Evolutionary conservation across 2,797 vertebrate genomes (phyloP), one percentile per base, ranked within the genome.

Genomic region (Fundulus diaphanus): DNA sequence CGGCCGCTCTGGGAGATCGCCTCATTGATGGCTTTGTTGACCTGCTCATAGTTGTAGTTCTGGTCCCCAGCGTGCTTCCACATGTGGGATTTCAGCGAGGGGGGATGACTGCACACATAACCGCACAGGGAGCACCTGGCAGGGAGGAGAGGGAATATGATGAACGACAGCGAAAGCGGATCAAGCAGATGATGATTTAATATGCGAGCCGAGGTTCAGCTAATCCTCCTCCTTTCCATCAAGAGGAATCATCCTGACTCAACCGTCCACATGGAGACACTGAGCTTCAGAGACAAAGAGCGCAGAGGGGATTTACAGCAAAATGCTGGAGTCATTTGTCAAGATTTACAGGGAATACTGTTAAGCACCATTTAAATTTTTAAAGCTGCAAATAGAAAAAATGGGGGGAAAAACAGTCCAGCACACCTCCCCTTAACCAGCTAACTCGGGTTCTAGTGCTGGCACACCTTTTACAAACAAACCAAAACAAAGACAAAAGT

Each of bases 21-120:
- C 84, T 99, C 97, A 1, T 99, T 99, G 83, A 99, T 99, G 77
- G 98, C 98, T 89, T 96, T 97, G 94, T 99, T 99, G 66, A 99
- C 98, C 95, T 99, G 98, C 89, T 99, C 98, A 1, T 99, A 99
- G 93, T 99, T 99, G 73, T 99, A 99, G 92, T 99, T 99, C 93
- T 97, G 96, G 94, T 99, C 98, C 77, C 98, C 98, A 1, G 98
- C 98, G 3, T 99, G 98, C 83, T 99, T 99, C 98, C 98, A 99
- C 98, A 99, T 99, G 86, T 99, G 98, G 54, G 98, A 99, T 88
- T 99, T 99, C 70, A 99, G 91, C 12, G 98, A 99, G 0, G 98
- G 98, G 16, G 98, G 98, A 83, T 99, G 98, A 89, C 98, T 99
- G 93, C 98, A 99, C 48, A 99, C 96, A 3, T 99, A 99, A 31